Evolutionary conservation across 2,888 invertebrate genomes (phyloP).

Genomic region (Philhelius pedissequus): DNA sequence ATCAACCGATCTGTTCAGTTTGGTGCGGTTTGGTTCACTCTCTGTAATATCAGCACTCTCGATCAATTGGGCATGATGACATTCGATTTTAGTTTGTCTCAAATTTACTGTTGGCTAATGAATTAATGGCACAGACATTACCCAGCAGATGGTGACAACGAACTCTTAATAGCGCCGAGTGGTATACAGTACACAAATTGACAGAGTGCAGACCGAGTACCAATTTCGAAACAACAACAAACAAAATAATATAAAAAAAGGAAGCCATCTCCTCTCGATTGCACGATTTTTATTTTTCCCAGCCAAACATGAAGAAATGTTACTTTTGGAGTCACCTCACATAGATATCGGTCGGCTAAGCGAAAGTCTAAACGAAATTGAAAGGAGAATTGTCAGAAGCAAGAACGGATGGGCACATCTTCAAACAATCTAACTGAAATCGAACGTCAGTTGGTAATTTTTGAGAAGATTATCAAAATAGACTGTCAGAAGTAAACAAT

Average conservation of each 20-base stretch:
- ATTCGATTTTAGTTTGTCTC: background rate
- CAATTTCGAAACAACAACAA: too few species aligned
- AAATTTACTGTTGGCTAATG: conserved; percentile 27
- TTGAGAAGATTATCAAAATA: background rate
- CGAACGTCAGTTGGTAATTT: background rate
- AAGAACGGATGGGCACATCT: background rate
- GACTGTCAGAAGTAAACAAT: background rate
- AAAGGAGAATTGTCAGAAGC: conserved; percentile 45
- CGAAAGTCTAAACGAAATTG: conserved; percentile 55
- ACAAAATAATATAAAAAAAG: background rate
- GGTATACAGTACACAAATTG: background rate
- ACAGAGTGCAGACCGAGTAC: conserved; percentile 20
- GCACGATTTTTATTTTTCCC: conserved; percentile 37
- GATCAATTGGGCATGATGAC: conserved; percentile 47
- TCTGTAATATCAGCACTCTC: conserved; percentile 35
- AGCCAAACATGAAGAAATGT: background rate
- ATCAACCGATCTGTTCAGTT: background rate
- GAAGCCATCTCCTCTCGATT: conserved; percentile 10
- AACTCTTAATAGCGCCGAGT: conserved; percentile 1
- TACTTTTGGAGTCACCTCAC: background rate
- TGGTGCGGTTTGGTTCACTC: too few species aligned
- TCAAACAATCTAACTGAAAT: background rate
- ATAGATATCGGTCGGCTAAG: background rate
- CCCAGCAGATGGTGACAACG: conserved; percentile 8
- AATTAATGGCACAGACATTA: conserved; percentile 57